A percentile compares a stretch with the other conserved stretches of the same genome.
phyloP scores from a whole-genome alignment of 2,113 vertebrate species.

The Micronycteris hirsuta region DNA sequence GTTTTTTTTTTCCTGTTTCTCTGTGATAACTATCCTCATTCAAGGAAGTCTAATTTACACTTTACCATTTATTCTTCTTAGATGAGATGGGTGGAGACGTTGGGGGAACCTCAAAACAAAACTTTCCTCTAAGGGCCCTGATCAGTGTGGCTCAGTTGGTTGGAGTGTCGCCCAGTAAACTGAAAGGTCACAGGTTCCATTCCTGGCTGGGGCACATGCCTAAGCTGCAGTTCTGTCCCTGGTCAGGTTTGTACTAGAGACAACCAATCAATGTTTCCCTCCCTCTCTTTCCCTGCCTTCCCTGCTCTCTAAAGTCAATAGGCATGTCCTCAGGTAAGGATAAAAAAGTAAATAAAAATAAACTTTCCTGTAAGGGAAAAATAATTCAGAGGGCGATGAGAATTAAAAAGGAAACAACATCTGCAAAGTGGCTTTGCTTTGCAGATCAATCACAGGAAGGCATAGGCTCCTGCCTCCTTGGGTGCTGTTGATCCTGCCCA shows the following conservation, averaged over 20 bases:
- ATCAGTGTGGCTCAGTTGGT: not conserved
- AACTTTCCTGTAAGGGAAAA: not conserved
- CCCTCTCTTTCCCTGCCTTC: not conserved
- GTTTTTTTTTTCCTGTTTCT: not conserved
- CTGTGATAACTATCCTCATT: not conserved
- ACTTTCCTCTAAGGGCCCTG: not conserved
- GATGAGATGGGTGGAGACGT: not conserved
- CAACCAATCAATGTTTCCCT: not conserved
- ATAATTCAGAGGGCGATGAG: not conserved
- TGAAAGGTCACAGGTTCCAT: not conserved
- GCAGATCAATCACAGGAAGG: not conserved
- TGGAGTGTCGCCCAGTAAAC: no score
- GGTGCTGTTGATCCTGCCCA: not conserved
- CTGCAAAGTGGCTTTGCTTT: not conserved
- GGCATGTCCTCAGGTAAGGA: not conserved
- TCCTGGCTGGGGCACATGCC: not conserved
- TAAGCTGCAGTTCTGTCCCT: not conserved
- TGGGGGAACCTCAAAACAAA: not conserved
- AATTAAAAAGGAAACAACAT: not conserved
- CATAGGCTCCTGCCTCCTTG: not conserved
- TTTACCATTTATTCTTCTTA: not conserved
- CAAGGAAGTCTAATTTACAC: not conserved
- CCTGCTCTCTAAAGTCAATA: not conserved
- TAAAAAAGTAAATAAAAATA: not conserved
- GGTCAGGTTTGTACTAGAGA: not conserved